A percentile compares a stretch with the other conserved stretches of the same genome.
Evolutionary conservation across 2,888 invertebrate species (phyloP).

Genomic region (Nemoura dubitans): DNA sequence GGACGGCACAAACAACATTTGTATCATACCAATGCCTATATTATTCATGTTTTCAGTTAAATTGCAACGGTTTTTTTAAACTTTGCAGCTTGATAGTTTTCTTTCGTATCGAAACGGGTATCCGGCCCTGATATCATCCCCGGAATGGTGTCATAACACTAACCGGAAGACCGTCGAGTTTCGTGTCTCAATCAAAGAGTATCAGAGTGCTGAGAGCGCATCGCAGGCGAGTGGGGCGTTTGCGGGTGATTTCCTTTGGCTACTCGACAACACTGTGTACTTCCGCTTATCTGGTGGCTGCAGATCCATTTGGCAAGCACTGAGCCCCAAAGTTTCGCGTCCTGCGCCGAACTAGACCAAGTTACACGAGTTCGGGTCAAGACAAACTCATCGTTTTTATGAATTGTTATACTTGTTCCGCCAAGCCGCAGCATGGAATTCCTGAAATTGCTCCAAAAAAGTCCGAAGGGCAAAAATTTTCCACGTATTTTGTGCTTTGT

Average conservation of each 20-base stretch:
- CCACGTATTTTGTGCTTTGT: not conserved
- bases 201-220: not conserved
- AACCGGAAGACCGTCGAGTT: not conserved
- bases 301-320: slow-evolving; percentile 35
- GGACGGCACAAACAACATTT: no score
- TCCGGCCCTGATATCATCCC: not conserved
- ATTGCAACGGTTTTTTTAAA: no score
- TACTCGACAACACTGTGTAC: not conserved
- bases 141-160: not conserved
- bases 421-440: no score
- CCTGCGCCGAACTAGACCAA: not conserved
- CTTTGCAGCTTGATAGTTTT: no score
- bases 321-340: not conserved
- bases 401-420: no score
- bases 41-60: no score
- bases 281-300: slow-evolving; percentile 29
- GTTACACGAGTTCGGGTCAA: not conserved
- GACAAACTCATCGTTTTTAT: not conserved
- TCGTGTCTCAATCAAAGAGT: not conserved
- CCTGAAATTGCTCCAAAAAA: not conserved
- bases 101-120: not conserved
- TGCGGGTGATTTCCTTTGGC: not conserved
- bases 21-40: no score
- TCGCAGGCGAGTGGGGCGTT: not conserved
- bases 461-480: not conserved